Evolutionary conservation across 2,888 invertebrate genomes (phyloP).

Genomic region (Eupithecia insigniata): DNA sequence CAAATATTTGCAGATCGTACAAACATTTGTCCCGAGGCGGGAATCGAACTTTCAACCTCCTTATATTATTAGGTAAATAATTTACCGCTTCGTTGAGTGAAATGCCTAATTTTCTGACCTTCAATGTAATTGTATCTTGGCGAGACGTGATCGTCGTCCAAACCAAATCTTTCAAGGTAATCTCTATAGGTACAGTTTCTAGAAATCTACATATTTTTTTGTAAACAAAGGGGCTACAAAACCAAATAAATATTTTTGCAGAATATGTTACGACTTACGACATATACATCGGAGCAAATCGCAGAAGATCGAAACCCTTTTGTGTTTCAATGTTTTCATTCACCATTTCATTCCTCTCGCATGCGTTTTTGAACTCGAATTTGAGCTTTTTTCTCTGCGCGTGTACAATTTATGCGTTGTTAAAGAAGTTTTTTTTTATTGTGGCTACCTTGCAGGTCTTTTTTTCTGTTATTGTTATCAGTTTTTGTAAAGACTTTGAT

Average conservation of each 20-base stretch:
- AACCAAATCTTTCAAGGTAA: neutral
- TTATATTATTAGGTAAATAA: slow-evolving; percentile 11
- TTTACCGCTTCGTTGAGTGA: slow-evolving; percentile 25
- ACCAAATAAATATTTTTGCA: too few species aligned
- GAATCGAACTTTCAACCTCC: too few species aligned
- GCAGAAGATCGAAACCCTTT: neutral
- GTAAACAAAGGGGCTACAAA: neutral
- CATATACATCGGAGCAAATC: neutral
- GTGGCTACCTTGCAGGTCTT: neutral
- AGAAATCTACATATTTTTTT: neutral
- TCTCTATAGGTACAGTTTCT: neutral
- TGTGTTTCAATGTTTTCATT: neutral
- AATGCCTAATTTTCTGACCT: slow-evolving; percentile 15
- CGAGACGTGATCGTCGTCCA: neutral
- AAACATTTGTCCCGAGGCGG: too few species aligned
- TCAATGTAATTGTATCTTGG: neutral
- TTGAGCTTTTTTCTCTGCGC: neutral
- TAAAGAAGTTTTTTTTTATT: neutral
- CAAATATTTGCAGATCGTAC: too few species aligned
- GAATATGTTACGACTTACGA: too few species aligned
- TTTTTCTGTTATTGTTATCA: neutral
- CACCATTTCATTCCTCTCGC: neutral
- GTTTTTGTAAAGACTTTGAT: neutral
- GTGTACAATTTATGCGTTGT: too few species aligned
- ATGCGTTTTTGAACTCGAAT: neutral